Evolutionary conservation across 2,888 invertebrate species (phyloP).

Genomic region (Stramonita haemastoma): DNA sequence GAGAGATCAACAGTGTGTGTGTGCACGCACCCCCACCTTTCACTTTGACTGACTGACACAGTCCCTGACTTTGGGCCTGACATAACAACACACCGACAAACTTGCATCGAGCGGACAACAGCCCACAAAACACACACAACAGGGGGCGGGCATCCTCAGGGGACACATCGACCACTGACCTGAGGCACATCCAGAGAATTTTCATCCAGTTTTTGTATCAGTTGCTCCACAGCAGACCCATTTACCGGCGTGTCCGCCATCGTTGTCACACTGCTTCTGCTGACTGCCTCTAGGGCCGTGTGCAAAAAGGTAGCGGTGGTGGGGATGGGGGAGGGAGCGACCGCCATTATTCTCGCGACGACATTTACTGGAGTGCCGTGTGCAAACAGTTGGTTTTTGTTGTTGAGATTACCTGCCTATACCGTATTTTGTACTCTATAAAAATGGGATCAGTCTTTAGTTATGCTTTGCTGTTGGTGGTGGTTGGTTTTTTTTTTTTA

Average conservation of each 20-base stretch:
- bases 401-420: neutral
- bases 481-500: no score
- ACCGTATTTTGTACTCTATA: no score
- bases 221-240: neutral
- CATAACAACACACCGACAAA: neutral
- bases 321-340: no score
- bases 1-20: no score
- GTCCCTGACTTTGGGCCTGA: no score
- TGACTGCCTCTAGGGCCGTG: neutral
- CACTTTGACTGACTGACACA: no score
- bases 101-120: neutral
- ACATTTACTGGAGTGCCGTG: neutral
- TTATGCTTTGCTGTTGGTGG: no score
- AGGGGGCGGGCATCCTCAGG: neutral
- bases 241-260: slow-evolving; percentile 29
- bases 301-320: neutral
- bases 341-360: no score
- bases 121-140: neutral
- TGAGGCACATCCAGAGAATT: neutral
- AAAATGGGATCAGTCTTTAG: no score
- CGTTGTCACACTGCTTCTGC: neutral
- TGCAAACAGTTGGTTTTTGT: neutral
- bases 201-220: slow-evolving; percentile 12
- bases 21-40: no score
- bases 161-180: neutral